A percentile compares a stretch with the other conserved stretches of the same genome.
These are phyloP conservation scores for Ageneiosus marmoratus DNA, from an alignment of 2,113 vertebrate genomes.

Conservation along the genomic window DNA sequence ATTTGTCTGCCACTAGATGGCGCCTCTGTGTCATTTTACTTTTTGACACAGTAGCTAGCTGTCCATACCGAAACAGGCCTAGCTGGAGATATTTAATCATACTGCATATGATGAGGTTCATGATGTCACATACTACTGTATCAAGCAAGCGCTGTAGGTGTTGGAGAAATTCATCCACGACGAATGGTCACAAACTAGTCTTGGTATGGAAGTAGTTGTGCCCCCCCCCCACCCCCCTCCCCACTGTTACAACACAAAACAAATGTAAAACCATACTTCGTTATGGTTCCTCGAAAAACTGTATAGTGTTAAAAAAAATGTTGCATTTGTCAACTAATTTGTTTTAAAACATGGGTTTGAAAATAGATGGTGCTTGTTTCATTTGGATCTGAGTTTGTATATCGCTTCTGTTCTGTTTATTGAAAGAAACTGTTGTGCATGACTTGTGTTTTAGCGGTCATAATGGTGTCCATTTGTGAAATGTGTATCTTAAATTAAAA, in stretches of 20 bases:
- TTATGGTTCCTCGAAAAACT: conserved; percentile 75
- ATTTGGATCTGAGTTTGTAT: conserved; percentile 89
- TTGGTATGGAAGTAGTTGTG: conserved; percentile 66
- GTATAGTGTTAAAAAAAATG: conserved; percentile 84
- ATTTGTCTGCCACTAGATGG: conserved; percentile 68
- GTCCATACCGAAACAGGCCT: conserved; percentile 50
- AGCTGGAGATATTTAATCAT: conserved; percentile 60
- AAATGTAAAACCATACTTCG: conserved; percentile 65
- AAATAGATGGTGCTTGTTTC: conserved; percentile 88
- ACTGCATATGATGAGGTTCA: conserved; percentile 70
- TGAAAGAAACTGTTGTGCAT: conserved; percentile 89
- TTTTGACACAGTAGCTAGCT: conserved; percentile 58
- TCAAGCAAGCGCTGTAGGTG: conserved; percentile 72
- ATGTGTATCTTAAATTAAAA: conserved; percentile 83
- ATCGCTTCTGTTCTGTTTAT: conserved; percentile 96
- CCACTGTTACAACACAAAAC: conserved; percentile 76
- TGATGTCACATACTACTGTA: conserved; percentile 83
- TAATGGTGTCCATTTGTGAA: conserved; percentile 95
- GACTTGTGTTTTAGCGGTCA: conserved; percentile 92
- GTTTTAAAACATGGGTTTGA: conserved; percentile 83
- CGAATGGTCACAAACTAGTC: conserved; percentile 66
- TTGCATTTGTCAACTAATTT: conserved; percentile 87
- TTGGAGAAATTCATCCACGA: conserved; percentile 65
- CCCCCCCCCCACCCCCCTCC: conserved; percentile 63
- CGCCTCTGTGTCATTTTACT: conserved; percentile 61